These are phyloP conservation scores for Trachelipus rathkii DNA, from an alignment of 1,140 invertebrate species.

Conservation along the genomic window DNA sequence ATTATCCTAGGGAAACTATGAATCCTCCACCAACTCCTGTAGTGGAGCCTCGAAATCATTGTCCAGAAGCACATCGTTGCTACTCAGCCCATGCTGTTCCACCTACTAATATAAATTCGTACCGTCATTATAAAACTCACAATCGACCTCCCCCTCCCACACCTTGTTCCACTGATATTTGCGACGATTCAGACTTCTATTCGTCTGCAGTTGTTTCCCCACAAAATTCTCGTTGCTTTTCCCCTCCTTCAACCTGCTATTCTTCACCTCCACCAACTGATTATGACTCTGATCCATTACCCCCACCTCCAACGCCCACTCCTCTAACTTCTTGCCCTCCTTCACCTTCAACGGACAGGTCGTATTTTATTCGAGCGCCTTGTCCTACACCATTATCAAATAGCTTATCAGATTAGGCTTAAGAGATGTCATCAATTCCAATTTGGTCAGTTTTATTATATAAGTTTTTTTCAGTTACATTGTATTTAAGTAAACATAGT, in stretches of 20 bases:
- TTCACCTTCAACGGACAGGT: constrained; percentile 5
- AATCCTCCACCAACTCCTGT: constrained; percentile 88
- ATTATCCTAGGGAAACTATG: constrained; percentile 72
- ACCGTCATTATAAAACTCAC: constrained; percentile 69
- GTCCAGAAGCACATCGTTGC: constrained; percentile 52
- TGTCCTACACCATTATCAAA: background rate
- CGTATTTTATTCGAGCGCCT: background rate
- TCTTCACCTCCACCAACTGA: constrained; percentile 54
- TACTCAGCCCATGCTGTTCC: constrained; percentile 44
- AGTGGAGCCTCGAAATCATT: constrained; percentile 57
- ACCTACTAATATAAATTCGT: constrained; percentile 48
- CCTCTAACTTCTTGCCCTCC: background rate
- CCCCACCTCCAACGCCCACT: constrained; percentile 74
- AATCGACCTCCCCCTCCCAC: constrained; percentile 87
- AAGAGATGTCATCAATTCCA: no score
- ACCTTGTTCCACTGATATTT: constrained; percentile 88
- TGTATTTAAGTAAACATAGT: no score
- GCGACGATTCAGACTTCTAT: constrained; percentile 56
- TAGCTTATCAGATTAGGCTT: background rate
- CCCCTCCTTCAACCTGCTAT: constrained; percentile 44
- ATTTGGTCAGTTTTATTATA: no score
- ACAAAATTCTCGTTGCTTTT: constrained; percentile 46
- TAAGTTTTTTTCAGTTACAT: no score
- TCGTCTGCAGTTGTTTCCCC: constrained; percentile 56
- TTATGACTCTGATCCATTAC: constrained; percentile 64